Evolutionary conservation across 35 echinoderm and acorn worm species (phyloP).

Genomic region (Ophiothrix spiculata): DNA sequence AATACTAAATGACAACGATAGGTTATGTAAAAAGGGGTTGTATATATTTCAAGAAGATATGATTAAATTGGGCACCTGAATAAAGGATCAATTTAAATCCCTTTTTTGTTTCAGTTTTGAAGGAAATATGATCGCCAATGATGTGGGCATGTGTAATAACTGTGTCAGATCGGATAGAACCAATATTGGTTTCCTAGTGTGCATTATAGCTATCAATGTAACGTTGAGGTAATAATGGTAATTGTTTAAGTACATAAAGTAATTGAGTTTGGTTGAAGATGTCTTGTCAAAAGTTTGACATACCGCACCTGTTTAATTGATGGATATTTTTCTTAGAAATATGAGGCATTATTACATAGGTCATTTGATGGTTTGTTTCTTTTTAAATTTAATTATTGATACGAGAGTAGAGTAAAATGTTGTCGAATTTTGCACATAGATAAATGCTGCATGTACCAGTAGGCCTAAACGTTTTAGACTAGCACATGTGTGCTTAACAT

Average conservation of each 20-base stretch:
- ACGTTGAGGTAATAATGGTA: too few relatives aligned
- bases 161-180: background rate
- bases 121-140: background rate
- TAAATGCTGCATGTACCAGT: too few relatives aligned
- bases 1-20: conserved; percentile 1
- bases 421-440: too few relatives aligned
- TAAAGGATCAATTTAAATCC: background rate
- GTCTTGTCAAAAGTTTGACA: background rate
- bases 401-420: too few relatives aligned
- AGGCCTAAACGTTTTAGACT: too few relatives aligned
- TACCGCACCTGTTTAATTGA: background rate
- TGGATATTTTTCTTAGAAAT: too few relatives aligned
- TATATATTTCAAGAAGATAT: too few relatives aligned
- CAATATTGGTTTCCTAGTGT: background rate
- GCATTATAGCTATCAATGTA: background rate
- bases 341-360: too few relatives aligned
- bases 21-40: background rate
- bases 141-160: background rate
- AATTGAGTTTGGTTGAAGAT: background rate
- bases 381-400: too few relatives aligned
- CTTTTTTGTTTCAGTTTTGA: background rate
- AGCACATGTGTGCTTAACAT: too few relatives aligned
- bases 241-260: background rate
- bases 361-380: too few relatives aligned
- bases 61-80: background rate